These are phyloP conservation scores for Trogon melanurus DNA, from an alignment of 2,113 vertebrate species.

Conservation along the genomic window DNA sequence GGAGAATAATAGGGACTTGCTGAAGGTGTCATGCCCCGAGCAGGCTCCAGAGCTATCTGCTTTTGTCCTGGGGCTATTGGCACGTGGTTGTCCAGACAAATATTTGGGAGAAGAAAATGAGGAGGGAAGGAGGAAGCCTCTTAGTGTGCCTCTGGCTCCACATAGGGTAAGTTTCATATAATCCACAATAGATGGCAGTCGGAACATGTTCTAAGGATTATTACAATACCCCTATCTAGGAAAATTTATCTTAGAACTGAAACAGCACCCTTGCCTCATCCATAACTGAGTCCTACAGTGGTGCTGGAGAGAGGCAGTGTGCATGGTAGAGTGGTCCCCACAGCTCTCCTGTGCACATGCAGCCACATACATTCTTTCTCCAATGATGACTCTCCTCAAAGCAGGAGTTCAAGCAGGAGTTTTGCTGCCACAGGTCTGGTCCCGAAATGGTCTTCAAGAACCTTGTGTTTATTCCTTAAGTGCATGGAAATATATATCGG, in stretches of 20 bases:
- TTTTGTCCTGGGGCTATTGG: background rate
- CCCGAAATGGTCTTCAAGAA: background rate
- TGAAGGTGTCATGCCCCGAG: background rate
- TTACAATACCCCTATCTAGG: background rate
- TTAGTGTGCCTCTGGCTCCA: background rate
- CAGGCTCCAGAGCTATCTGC: background rate
- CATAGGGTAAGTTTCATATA: background rate
- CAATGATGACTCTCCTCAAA: fast-evolving
- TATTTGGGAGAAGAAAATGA: background rate
- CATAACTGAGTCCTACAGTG: fast-evolving
- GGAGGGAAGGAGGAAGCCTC: background rate
- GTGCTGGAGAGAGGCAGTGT: no score
- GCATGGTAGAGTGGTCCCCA: fast-evolving
- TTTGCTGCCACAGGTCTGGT: background rate
- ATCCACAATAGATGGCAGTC: background rate
- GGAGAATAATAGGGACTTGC: background rate
- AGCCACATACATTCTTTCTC: fast-evolving
- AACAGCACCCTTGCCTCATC: fast-evolving
- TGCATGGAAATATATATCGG: background rate
- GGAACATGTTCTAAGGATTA: background rate
- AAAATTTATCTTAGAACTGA: background rate
- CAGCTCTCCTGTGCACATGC: fast-evolving
- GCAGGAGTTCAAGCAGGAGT: background rate
- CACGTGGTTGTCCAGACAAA: background rate
- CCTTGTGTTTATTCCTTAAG: fast-evolving